These are phyloP conservation scores for Caenorhabditis afra DNA, from an alignment of 2,888 invertebrate species.

Conservation along the genomic window DNA sequence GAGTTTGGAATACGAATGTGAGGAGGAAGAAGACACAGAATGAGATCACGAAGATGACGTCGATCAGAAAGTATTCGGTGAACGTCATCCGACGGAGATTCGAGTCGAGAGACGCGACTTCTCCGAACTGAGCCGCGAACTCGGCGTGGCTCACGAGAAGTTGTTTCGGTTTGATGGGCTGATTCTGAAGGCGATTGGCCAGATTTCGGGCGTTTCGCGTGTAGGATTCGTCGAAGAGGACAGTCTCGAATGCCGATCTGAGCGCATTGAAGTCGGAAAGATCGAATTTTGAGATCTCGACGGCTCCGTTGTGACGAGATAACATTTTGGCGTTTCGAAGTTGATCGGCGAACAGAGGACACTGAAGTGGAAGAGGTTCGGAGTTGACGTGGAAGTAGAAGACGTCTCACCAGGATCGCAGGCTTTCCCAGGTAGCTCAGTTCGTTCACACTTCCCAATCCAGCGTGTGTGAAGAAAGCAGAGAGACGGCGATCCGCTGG, in stretches of 20 bases:
- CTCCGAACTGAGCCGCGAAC: conserved; percentile 43
- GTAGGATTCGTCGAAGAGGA: not conserved
- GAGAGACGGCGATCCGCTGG: not conserved
- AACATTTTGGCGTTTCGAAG: conserved; percentile 29
- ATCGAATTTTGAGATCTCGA: conserved; percentile 28
- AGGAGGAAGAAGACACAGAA: not conserved
- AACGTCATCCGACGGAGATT: conserved; percentile 7
- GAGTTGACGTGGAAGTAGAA: not conserved
- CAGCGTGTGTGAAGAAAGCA: conserved; percentile 11
- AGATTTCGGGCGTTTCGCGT: conserved; percentile 1
- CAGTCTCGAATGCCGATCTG: not conserved
- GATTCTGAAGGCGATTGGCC: not conserved
- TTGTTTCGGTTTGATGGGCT: conserved; percentile 21
- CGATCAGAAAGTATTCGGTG: conserved; percentile 9
- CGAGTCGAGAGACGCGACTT: conserved; percentile 3
- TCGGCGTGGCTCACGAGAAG: conserved; percentile 32
- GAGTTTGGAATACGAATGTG: not conserved
- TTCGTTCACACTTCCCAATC: conserved; percentile 4
- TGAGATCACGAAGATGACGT: conserved; percentile 2
- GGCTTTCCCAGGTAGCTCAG: conserved; percentile 10
- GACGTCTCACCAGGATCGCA: not conserved
- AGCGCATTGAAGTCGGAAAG: not conserved
- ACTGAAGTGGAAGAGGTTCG: not conserved
- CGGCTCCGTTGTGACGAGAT: conserved; percentile 17
- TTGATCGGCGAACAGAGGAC: conserved; percentile 55